Evolutionary conservation across 2,113 vertebrate species (phyloP), one percentile per base, ranked within the genome.

Genomic region (Pitta sordida): DNA sequence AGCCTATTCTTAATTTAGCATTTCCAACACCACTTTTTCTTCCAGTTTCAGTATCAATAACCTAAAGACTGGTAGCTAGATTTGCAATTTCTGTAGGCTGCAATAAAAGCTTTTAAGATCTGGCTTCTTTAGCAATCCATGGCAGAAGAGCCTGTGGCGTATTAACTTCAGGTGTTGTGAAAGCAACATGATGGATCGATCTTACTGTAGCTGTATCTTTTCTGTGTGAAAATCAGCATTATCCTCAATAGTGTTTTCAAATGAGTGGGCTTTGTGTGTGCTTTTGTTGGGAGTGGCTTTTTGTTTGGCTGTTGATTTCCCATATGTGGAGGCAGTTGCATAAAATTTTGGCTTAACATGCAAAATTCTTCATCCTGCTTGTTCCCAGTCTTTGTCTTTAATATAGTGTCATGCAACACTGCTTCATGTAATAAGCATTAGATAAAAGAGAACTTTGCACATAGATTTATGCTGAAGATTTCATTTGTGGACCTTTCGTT

Each of bases 401-500:
- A 68, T 90, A 44, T 64, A 11, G 30, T 91, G 71, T 81, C 43
- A 71, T 83, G 84, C 55, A 93, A 90, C 68, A 27, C 32, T 78
- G 79, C 71, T 93, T 94, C 82, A 81, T 59, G 82, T 83, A 94
- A 94, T 88, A 75, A 94, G n/a, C 63, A 86, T 59, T 77, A 64
- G 27, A 48, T 86, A 70, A 91, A 93, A 85, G 9, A 71, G 60
- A 82, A 48, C 70, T 92, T 80, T 91, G 18, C 11, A 23, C 51
- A 41, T 67, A 63, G 79, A 88, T 93, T 52, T 91, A 53, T 63
- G 24, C n/a, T 63, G 82, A 69, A 83, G 68, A 70, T 94, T 84
- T 78, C 3, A 63, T 89, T 83, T 91, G n/a, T 91, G 64, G 68
- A 41, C 24, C 17, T 91, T 94, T 68, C 64, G 23, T 88, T 77